Percentiles rank a stretch among this genome's conserved stretches.
These are phyloP conservation scores for Slavum lentiscoides DNA, from an alignment of 2,888 invertebrate species.

Conservation along the genomic window DNA sequence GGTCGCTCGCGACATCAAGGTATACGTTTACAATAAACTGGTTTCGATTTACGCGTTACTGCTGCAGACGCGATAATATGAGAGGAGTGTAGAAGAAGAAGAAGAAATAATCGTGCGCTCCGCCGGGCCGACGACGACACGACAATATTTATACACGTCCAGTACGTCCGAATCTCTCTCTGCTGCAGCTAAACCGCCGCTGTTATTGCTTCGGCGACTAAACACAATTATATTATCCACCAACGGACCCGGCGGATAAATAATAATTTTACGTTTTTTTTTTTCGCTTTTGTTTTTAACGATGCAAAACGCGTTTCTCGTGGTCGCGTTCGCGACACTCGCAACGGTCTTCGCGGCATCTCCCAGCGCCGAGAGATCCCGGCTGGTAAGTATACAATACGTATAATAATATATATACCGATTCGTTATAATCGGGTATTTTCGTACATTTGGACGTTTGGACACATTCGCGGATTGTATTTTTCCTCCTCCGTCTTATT, in stretches of 20 bases:
- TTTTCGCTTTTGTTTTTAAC: background rate
- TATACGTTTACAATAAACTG: slow-evolving; percentile 22
- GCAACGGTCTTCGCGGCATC: background rate
- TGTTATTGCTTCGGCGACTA: no score
- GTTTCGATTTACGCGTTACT: slow-evolving; percentile 24
- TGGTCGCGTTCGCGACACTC: background rate
- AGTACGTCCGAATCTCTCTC: background rate
- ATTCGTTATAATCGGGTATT: no score
- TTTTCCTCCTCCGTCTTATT: no score
- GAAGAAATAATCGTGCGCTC: background rate
- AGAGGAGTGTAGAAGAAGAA: slow-evolving; percentile 12
- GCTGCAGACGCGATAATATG: background rate
- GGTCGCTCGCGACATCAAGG: background rate
- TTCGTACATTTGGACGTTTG: no score
- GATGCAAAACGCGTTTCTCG: background rate
- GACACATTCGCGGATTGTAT: no score
- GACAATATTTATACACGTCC: background rate
- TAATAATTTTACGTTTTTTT: no score
- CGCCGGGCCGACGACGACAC: background rate
- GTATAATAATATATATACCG: background rate
- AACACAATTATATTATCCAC: no score
- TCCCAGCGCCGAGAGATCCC: background rate
- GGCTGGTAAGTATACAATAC: background rate
- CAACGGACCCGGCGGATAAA: no score
- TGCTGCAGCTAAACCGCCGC: no score